Evolutionary conservation across 1,140 invertebrate genomes (phyloP).

Genomic region (Macrostomum lignano): DNA sequence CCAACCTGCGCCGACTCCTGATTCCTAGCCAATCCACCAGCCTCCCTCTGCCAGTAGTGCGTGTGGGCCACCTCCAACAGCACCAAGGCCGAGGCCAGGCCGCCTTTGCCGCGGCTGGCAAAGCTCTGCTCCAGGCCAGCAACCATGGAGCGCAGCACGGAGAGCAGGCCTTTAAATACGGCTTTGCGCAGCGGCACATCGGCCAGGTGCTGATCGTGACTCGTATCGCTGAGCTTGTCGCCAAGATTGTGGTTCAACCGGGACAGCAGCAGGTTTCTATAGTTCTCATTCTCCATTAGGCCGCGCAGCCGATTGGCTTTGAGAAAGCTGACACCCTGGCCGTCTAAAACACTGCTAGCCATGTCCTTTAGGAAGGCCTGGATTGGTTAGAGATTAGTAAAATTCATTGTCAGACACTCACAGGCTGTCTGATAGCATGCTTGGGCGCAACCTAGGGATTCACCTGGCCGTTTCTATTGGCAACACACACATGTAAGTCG

Average conservation of each 20-base stretch:
- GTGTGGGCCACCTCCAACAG: constrained; percentile 88
- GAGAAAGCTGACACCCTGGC: constrained; percentile 83
- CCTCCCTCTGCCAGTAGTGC: too few relatives aligned
- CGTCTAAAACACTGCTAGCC: constrained; percentile 59
- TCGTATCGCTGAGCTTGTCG: background rate
- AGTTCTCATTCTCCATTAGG: constrained; percentile 93
- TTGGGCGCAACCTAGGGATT: too few relatives aligned
- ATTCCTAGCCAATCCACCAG: too few relatives aligned
- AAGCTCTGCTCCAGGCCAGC: constrained; percentile 68
- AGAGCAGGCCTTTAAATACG: constrained; percentile 88
- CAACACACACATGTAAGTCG: too few relatives aligned
- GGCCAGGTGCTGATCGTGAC: constrained; percentile 42
- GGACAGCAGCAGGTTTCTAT: constrained; percentile 71
- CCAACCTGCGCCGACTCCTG: too few relatives aligned
- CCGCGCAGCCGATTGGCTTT: constrained; percentile 73
- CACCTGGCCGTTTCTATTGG: too few relatives aligned
- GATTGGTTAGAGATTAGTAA: too few relatives aligned
- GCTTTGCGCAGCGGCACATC: constrained; percentile 26
- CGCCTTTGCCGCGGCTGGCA: constrained; percentile 65
- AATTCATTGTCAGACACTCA: too few relatives aligned
- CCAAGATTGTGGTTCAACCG: constrained; percentile 74
- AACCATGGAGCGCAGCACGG: constrained; percentile 56
- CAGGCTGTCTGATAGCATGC: too few relatives aligned
- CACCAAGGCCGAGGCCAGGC: constrained; percentile 84
- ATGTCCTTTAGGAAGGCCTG: constrained; percentile 40